Evolutionary conservation across 2,797 vertebrate genomes (phyloP), one percentile per base, ranked within the genome.

Genomic region (Gadopsis bispinosus): DNA sequence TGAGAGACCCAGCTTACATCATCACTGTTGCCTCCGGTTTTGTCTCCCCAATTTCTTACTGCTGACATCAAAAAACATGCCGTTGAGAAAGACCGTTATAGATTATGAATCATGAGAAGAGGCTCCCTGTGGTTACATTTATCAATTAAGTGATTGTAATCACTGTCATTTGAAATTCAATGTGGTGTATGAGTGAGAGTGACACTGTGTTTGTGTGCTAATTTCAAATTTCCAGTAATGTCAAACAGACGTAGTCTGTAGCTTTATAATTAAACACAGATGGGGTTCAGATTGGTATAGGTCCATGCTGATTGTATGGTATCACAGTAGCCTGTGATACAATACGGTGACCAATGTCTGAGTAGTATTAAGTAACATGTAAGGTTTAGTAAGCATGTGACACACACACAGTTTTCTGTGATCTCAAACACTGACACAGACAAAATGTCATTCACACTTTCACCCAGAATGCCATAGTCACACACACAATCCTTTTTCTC

Each of bases 71-170:
- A 79, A 74, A 84, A 87, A 83, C 89, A 87, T 68, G 83, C 77
- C 53, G 88, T 62, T 90, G 89, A 89, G 73, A 81, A 45, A 60
- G 76, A 84, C 81, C 41, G 50, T 92, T 89, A 93, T 86, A 91
- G 90, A 89, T 89, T 67, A 73, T 95, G 94, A 95, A 89, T 95
- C 94, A 96, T 66, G 43, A 81, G 81, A 77, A 75, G 86, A 86
- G 79, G 73, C 79, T 80, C 89, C 69, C 77, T 91, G 93, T 84
- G 94, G 91, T 93, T 48, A 75, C 76, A 75, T 76, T 92, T 83
- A 93, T 95, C 95, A 95, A 93, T 95, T 92, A 94, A 79, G 89
- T 90, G 87, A 93, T 92, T 95, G 91, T 93, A 83, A 93, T 94
- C 87, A 84, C 81, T 83, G 89, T 94, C 86, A 92, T 93, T 93